Percentiles rank a stretch among this genome's conserved stretches.
These are phyloP conservation scores for Hylomyscus alleni DNA, from an alignment of 2,797 vertebrate genomes.

Conservation along the genomic window DNA sequence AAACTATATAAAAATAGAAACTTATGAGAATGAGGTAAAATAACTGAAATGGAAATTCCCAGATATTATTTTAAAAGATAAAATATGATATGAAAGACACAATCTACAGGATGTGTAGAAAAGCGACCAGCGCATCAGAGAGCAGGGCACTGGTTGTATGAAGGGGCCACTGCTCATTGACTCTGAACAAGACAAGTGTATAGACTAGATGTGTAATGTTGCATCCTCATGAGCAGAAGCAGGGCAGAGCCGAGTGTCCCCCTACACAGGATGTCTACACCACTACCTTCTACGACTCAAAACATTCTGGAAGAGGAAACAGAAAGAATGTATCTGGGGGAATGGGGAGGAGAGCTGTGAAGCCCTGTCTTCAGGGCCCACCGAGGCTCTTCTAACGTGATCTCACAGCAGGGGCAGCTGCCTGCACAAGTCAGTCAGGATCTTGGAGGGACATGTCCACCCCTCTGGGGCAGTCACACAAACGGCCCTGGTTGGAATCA, in stretches of 20 bases:
- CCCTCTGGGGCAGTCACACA: not conserved
- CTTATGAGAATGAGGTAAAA: not conserved
- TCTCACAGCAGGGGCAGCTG: not conserved
- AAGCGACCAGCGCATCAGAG: not conserved
- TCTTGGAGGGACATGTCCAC: not conserved
- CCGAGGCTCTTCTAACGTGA: not conserved
- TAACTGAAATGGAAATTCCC: not conserved
- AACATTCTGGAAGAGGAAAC: not conserved
- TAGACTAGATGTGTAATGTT: fast-evolving
- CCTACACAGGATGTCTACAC: not conserved
- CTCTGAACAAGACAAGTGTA: not conserved
- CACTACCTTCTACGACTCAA: not conserved
- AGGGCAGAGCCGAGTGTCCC: not conserved
- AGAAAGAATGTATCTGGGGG: too few species aligned
- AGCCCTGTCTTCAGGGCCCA: too few species aligned
- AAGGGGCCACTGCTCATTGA: too few species aligned
- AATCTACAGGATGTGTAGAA: not conserved
- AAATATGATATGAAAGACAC: not conserved
- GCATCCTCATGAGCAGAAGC: not conserved
- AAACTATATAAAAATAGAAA: not conserved
- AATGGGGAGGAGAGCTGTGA: too few species aligned
- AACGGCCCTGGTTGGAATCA: not conserved
- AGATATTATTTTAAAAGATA: not conserved
- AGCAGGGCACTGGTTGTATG: fast-evolving
- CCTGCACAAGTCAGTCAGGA: not conserved